Conservation (phyloP, 2,797 vertebrate genomes). For the Argya squamiceps region DNA sequence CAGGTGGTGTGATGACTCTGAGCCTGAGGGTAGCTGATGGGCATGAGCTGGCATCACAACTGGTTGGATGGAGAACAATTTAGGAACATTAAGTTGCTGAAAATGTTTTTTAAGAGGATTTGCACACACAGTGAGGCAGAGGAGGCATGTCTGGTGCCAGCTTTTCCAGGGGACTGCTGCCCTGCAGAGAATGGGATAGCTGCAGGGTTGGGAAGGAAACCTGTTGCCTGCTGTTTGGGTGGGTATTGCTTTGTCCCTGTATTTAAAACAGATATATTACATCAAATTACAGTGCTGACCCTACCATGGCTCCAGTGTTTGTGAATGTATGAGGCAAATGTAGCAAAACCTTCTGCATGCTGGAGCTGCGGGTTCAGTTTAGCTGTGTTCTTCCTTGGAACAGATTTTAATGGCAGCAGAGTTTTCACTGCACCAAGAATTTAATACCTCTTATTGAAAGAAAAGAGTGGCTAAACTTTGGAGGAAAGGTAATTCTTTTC, state of each 20-base stretch:
- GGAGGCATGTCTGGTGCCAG: background rate
- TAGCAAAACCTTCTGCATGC: background rate
- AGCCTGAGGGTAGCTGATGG: background rate
- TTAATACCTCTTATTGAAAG: background rate
- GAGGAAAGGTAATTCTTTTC: background rate
- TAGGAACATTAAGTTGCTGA: background rate
- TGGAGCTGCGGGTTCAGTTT: background rate
- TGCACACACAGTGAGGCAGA: rapidly evolving
- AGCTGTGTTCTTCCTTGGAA: background rate
- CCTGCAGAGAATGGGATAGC: background rate
- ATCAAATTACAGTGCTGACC: background rate
- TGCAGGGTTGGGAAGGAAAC: background rate
- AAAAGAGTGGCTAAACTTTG: background rate
- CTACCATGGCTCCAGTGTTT: background rate
- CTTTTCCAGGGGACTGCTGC: background rate
- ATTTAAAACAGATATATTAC: background rate
- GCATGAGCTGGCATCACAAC: rapidly evolving
- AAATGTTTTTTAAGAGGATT: background rate
- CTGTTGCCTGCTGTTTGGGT: background rate
- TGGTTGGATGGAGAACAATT: background rate
- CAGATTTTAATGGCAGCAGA: background rate
- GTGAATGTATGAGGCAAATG: background rate
- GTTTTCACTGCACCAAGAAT: background rate
- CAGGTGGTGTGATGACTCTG: background rate
- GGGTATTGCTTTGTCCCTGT: background rate